Conservation (phyloP, 2,797 vertebrate genomes). For the Sebastolobus altivelis region DNA sequence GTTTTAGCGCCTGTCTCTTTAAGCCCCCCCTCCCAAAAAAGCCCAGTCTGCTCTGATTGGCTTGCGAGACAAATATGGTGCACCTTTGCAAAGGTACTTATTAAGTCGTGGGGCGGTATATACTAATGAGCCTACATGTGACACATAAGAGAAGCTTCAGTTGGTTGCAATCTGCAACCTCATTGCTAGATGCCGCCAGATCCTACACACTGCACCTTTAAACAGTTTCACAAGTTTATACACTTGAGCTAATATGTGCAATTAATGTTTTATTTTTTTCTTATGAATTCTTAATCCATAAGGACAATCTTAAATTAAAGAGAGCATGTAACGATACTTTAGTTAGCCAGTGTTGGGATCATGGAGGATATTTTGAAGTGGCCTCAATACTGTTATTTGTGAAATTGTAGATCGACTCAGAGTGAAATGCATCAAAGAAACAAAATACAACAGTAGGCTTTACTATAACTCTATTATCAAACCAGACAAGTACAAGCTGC, state of each 20-base stretch:
- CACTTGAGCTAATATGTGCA: too few relatives aligned
- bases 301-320: background rate
- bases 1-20: too few relatives aligned
- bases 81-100: too few relatives aligned
- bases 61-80: too few relatives aligned
- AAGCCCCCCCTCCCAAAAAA: accelerated
- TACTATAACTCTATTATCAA: background rate
- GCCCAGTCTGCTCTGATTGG: too few relatives aligned
- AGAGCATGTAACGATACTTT: background rate
- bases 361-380: background rate
- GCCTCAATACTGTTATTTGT: background rate
- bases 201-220: background rate
- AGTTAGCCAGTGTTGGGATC: background rate
- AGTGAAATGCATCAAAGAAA: background rate
- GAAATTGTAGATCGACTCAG: background rate
- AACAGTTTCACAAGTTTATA: background rate
- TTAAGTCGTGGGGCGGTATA: too few relatives aligned
- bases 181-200: too few relatives aligned
- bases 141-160: too few relatives aligned
- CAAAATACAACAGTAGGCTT: background rate
- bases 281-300: background rate
- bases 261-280: background rate
- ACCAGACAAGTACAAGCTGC: background rate
- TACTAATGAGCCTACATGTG: too few relatives aligned
- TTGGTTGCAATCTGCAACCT: too few relatives aligned